These are phyloP conservation scores for Lytechinus pictus DNA, from an alignment of 35 echinoderm and acorn worm genomes.

Conservation along the genomic window DNA sequence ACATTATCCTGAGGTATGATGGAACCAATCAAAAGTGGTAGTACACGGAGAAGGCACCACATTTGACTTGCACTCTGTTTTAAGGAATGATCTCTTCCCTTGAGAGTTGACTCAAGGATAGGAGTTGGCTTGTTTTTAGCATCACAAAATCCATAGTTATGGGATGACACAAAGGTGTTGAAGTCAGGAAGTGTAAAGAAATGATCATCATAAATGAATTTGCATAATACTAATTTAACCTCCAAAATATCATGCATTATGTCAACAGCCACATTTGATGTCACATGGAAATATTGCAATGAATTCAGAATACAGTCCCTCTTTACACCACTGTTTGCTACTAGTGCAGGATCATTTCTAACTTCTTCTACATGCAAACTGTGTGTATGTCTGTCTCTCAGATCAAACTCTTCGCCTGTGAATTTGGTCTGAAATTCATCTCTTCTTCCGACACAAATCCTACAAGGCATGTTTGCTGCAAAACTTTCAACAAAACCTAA, in stretches of 20 bases:
- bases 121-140: conserved; percentile 59
- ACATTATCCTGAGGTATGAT: conserved; percentile 40
- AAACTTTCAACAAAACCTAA: conserved; percentile 73
- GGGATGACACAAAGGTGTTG: conserved; percentile 43
- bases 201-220: conserved; percentile 59
- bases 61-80: conserved; percentile 66
- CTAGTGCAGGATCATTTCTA: neutral
- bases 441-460: conserved; percentile 37
- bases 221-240: conserved; percentile 60
- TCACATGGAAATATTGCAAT: conserved; percentile 60
- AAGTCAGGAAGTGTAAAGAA: conserved; percentile 58
- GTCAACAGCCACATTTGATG: conserved; percentile 55
- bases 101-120: conserved; percentile 49
- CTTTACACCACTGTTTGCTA: conserved; percentile 41
- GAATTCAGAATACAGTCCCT: conserved; percentile 47
- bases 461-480: conserved; percentile 54
- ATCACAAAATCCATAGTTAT: conserved; percentile 60
- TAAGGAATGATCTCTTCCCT: conserved; percentile 59
- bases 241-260: conserved; percentile 76
- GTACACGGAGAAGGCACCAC: conserved; percentile 61
- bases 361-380: conserved; percentile 23
- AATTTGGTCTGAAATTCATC: conserved; percentile 55
- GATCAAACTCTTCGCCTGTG: conserved; percentile 43
- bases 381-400: conserved; percentile 32
- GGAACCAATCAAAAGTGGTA: conserved; percentile 60